A percentile compares a stretch with the other conserved stretches of the same genome.
Evolutionary conservation across 1,140 invertebrate species (phyloP).

Genomic region (Trichonephila clavipes): DNA sequence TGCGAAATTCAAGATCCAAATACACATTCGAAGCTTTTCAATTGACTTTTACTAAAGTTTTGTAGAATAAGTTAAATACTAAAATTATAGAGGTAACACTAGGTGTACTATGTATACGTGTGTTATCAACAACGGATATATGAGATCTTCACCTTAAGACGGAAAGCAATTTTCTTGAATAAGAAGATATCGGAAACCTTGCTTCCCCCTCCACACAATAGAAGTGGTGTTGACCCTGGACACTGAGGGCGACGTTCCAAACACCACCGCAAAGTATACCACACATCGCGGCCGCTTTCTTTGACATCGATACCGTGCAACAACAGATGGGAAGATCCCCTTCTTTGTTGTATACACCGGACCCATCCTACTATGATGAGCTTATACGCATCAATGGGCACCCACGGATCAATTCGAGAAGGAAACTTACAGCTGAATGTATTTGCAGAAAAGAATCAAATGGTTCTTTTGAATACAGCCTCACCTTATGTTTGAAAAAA

Average conservation of each 20-base stretch:
- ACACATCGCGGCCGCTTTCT: not conserved
- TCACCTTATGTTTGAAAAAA: not conserved
- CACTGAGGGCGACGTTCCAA: slow-evolving; percentile 32
- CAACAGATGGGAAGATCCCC: slow-evolving; percentile 56
- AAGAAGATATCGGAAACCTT: not conserved
- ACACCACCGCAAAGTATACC: slow-evolving; percentile 10
- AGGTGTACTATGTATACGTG: not conserved
- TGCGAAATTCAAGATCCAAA: too few species aligned
- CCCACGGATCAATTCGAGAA: not conserved
- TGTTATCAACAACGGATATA: not conserved
- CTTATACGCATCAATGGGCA: slow-evolving; percentile 45
- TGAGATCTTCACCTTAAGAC: not conserved
- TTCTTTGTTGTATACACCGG: slow-evolving; percentile 16
- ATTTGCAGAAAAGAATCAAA: not conserved
- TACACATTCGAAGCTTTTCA: too few species aligned
- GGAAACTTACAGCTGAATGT: not conserved
- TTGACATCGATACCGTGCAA: slow-evolving; percentile 59
- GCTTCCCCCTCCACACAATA: slow-evolving; percentile 20
- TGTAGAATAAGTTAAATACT: too few species aligned
- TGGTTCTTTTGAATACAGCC: not conserved
- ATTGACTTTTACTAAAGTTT: too few species aligned
- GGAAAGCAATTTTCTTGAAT: not conserved
- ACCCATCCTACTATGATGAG: slow-evolving; percentile 56
- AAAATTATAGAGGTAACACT: not conserved
- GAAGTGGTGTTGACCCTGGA: slow-evolving; percentile 21